phyloP scores from a whole-genome alignment of 1,140 invertebrate species.

The Cataglyphis hispanica region DNA sequence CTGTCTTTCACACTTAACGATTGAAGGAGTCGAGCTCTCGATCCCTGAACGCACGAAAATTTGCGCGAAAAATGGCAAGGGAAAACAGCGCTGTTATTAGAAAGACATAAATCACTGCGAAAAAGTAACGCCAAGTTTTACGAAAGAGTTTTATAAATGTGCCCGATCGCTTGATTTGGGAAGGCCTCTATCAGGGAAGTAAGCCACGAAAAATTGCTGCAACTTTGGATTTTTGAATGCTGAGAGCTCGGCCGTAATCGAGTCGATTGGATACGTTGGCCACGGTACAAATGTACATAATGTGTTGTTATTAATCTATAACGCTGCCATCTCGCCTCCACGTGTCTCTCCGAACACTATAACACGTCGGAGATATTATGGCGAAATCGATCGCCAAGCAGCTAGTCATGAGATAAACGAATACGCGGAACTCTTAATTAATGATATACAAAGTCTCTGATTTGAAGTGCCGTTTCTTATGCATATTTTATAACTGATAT shows the following conservation, averaged over 20 bases:
- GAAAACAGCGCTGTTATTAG: not conserved
- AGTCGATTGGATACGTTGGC: constrained; percentile 83
- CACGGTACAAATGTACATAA: constrained; percentile 87
- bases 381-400: not conserved
- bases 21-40: constrained; percentile 82
- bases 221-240: constrained; percentile 32
- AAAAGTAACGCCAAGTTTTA: not conserved
- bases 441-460: constrained; percentile 1
- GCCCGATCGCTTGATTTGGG: not conserved
- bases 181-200: constrained; percentile 5
- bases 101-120: not conserved
- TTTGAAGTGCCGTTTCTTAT: not conserved
- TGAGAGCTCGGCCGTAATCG: constrained; percentile 80
- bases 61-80: constrained; percentile 22
- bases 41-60: constrained; percentile 48
- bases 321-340: constrained; percentile 57
- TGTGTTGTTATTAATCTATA: constrained; percentile 84
- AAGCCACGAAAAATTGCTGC: not conserved
- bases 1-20: constrained; percentile 84
- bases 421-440: not conserved
- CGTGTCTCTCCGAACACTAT: not conserved
- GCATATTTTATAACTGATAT: not conserved
- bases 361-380: not conserved
- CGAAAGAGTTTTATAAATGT: no score
- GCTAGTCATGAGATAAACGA: constrained; percentile 9